A percentile compares a stretch with the other conserved stretches of the same genome.
These are phyloP conservation scores for Chymomyza caudatula DNA, from an alignment of 2,888 invertebrate species.

Conservation along the genomic window DNA sequence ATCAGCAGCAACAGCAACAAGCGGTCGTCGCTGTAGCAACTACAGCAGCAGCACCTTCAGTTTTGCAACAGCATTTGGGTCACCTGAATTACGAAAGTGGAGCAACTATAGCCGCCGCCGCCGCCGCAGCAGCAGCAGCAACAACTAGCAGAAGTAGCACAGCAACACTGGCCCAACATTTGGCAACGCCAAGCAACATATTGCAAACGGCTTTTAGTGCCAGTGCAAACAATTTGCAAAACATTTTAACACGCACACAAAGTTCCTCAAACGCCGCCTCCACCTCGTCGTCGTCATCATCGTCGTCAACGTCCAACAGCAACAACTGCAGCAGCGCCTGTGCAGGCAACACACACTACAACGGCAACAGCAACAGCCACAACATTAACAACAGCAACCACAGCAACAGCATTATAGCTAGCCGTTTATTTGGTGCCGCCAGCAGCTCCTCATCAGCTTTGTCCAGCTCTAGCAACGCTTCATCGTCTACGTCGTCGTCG, in stretches of 20 bases:
- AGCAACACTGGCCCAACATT: slow-evolving; percentile 72
- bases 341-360: slow-evolving; percentile 67
- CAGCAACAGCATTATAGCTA: slow-evolving; percentile 72
- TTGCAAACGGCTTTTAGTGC: slow-evolving; percentile 64
- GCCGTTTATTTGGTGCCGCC: slow-evolving; percentile 61
- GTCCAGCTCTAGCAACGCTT: background rate
- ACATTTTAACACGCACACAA: slow-evolving; percentile 66
- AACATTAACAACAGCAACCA: slow-evolving; percentile 45
- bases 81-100: slow-evolving; percentile 75
- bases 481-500: slow-evolving; percentile 5
- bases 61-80: slow-evolving; percentile 77
- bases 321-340: slow-evolving; percentile 67
- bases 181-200: slow-evolving; percentile 70
- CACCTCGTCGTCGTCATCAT: slow-evolving; percentile 24
- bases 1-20: slow-evolving; percentile 26
- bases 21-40: slow-evolving; percentile 38
- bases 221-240: slow-evolving; percentile 61
- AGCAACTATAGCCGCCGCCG: slow-evolving; percentile 54
- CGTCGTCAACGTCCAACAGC: slow-evolving; percentile 24
- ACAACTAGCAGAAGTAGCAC: slow-evolving; percentile 58
- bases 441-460: too few species aligned
- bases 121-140: slow-evolving; percentile 12
- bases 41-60: slow-evolving; percentile 57
- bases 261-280: slow-evolving; percentile 52
- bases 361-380: slow-evolving; percentile 53